phyloP scores from a whole-genome alignment of 2,797 vertebrate genomes.

The Sebastolobus alascanus region DNA sequence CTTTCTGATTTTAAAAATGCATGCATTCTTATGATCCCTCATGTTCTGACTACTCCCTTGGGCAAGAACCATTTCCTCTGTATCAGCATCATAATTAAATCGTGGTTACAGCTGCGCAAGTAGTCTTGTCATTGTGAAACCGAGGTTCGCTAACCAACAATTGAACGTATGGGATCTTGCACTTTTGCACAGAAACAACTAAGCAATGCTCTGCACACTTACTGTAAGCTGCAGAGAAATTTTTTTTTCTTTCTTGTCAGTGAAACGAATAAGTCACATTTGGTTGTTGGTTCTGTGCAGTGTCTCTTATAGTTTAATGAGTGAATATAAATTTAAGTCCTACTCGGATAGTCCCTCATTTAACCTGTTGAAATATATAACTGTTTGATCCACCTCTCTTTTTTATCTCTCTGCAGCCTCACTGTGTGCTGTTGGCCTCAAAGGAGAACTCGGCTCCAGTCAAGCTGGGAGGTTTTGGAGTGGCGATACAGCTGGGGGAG shows the following conservation, averaged over 20 bases:
- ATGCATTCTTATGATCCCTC: not conserved
- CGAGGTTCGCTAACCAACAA: not conserved
- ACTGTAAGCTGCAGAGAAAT: not conserved
- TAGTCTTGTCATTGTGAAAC: constrained; percentile 44
- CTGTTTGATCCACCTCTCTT: not conserved
- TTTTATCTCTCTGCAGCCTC: constrained; percentile 85
- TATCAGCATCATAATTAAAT: not conserved
- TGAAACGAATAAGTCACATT: not conserved
- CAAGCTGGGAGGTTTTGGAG: constrained; percentile 97
- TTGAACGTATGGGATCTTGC: constrained; percentile 20
- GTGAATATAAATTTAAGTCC: not conserved
- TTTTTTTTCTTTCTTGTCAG: not conserved
- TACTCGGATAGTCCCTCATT: no score
- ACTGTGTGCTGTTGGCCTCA: constrained; percentile 97
- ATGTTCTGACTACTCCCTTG: not conserved
- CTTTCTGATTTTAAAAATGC: not conserved
- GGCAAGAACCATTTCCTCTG: not conserved
- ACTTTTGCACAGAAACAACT: constrained; percentile 35
- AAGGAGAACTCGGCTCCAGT: constrained; percentile 99
- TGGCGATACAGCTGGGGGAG: constrained; percentile 98
- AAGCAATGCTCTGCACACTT: constrained; percentile 25
- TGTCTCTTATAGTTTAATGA: not conserved
- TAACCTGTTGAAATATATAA: not conserved
- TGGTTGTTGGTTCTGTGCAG: not conserved
- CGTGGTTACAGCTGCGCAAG: not conserved